Evolutionary conservation across 2,797 vertebrate genomes (phyloP), one percentile per base, ranked within the genome.

Genomic region (Sebastes diploproa): DNA sequence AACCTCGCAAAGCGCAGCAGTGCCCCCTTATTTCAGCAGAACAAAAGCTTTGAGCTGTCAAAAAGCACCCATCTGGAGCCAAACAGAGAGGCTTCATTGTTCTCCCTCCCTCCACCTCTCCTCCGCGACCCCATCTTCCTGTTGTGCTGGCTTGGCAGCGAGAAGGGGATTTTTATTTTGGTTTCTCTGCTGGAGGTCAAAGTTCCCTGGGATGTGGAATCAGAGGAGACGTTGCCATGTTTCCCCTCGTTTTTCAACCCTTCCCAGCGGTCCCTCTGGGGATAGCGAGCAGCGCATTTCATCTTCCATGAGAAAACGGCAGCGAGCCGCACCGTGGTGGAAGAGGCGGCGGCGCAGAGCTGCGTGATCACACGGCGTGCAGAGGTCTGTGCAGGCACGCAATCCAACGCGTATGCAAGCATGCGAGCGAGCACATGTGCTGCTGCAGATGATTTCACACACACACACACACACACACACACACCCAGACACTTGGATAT

Each of bases 161-260:
- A 86, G 75, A 82, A 83, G 86, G 86, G 91, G 84, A 89, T 91
- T 93, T 94, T 91, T 93, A 87, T 91, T 91, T 91, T 91, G 89
- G 88, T 92, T 91, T 92, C 89, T 92, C 89, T 91, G 90, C 88
- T 91, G 87, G 89, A 92, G 93, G 91, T 93, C 90, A 93, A 78
- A 85, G 91, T 93, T 94, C 88, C 82, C 63, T 77, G 86, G 90
- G 91, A 91, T 91, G 89, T 90, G 86, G 90, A 93, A 92, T 88
- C 91, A 86, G 90, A 94, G 89, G 83, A 91, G 85, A 90, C 72
- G 87, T 86, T 88, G 90, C 90, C 87, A 93, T 92, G 87, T 86
- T 85, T 77, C 75, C 88, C 82, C 71, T 79, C 62, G 9, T 83
- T 86, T 85, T 70, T 80, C 80, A 67, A 75, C 71, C 77, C 78